phyloP scores from a whole-genome alignment of 2,888 invertebrate species.

The Apeira syringaria region DNA sequence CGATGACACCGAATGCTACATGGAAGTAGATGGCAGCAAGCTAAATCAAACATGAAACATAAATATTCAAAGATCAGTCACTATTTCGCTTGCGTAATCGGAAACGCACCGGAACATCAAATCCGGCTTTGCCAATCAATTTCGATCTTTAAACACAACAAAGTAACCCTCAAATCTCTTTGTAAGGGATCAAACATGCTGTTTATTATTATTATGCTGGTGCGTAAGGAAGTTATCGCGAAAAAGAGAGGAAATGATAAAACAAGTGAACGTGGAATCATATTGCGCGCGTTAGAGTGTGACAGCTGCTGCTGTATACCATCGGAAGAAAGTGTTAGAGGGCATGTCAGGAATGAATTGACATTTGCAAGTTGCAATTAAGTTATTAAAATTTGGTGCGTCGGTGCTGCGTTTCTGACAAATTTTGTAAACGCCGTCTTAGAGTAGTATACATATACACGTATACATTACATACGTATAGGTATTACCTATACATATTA shows the following conservation, averaged over 20 bases:
- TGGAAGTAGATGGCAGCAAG: constrained; percentile 16
- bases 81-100: constrained; percentile 78
- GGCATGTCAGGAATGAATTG: too few relatives aligned
- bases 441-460: too few relatives aligned
- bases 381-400: too few relatives aligned
- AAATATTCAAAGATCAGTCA: constrained; percentile 80
- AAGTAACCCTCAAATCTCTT: constrained; percentile 38
- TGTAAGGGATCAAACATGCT: constrained; percentile 41
- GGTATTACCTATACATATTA: too few relatives aligned
- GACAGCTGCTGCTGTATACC: too few relatives aligned
- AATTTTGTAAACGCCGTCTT: too few relatives aligned
- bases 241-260: constrained; percentile 50
- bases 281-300: constrained; percentile 63
- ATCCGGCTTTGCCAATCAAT: constrained; percentile 43
- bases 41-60: constrained; percentile 54
- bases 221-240: constrained; percentile 63
- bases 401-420: too few relatives aligned
- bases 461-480: too few relatives aligned
- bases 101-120: constrained; percentile 55
- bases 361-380: too few relatives aligned
- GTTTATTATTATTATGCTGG: constrained; percentile 67
- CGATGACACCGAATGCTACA: constrained; percentile 20
- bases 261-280: constrained; percentile 38
- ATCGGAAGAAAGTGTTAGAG: too few relatives aligned
- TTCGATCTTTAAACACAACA: constrained; percentile 44